These are phyloP conservation scores for Balaeniceps rex DNA, from an alignment of 2,113 vertebrate species.

Conservation along the genomic window DNA sequence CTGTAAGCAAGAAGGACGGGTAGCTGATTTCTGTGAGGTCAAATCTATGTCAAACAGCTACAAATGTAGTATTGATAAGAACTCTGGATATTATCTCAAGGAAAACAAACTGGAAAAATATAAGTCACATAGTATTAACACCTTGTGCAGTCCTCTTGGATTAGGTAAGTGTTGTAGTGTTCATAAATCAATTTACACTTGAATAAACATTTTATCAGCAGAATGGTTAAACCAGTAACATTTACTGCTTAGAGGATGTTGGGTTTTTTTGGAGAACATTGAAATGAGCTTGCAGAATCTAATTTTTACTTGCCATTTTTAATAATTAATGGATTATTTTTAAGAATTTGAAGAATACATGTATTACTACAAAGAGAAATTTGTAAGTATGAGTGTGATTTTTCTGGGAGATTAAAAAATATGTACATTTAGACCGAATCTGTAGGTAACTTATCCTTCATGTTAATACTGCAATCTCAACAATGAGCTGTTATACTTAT, in stretches of 20 bases:
- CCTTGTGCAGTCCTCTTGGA: constrained; percentile 63
- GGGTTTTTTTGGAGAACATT: background rate
- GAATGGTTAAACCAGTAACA: background rate
- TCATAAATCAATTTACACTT: background rate
- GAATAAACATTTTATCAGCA: background rate
- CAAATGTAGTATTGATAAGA: constrained; percentile 64
- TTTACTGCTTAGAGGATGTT: background rate
- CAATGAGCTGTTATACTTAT: background rate
- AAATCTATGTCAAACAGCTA: constrained; percentile 63
- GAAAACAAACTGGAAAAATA: constrained; percentile 72
- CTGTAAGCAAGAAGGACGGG: constrained; percentile 66
- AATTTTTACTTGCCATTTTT: background rate
- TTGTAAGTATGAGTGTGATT: background rate
- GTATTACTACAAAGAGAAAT: background rate
- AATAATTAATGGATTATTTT: background rate
- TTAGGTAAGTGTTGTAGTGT: constrained; percentile 65
- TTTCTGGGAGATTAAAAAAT: background rate
- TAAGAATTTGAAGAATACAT: background rate
- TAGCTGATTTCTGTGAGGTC: constrained; percentile 66
- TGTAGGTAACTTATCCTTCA: background rate
- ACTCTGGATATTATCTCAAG: constrained; percentile 65
- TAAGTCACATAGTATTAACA: constrained; percentile 13
- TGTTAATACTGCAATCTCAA: background rate
- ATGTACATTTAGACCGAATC: background rate
- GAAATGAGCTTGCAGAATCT: background rate